These are phyloP conservation scores for Drosophila cognata DNA, from an alignment of 2,888 invertebrate species.

Conservation along the genomic window DNA sequence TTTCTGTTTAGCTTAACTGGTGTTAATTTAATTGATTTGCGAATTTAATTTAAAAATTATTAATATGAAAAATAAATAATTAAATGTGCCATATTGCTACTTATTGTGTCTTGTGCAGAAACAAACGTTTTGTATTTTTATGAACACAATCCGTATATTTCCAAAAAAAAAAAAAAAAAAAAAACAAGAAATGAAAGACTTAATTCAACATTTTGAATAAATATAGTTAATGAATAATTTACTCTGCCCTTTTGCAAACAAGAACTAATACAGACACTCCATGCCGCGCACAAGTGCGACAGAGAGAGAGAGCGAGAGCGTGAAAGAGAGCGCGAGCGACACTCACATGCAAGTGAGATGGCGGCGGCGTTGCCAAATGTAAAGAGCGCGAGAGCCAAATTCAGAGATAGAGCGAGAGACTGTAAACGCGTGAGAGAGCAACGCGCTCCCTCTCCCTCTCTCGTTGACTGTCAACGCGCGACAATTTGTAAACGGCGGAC, in stretches of 20 bases:
- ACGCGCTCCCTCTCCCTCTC: background rate
- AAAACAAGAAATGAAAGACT: background rate
- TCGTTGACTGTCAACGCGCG: conserved; percentile 52
- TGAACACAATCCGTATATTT: background rate
- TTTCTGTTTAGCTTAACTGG: background rate
- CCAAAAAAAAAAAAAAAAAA: background rate
- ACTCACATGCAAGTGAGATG: conserved; percentile 66
- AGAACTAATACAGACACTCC: conserved; percentile 71
- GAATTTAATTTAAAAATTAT: background rate
- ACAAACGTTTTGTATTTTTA: background rate
- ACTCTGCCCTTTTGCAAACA: conserved; percentile 72
- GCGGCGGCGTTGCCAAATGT: conserved; percentile 68
- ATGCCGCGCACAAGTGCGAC: conserved; percentile 68
- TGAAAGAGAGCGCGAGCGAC: conserved; percentile 49
- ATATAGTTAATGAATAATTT: conserved; percentile 70
- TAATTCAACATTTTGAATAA: conserved; percentile 31
- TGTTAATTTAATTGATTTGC: conserved; percentile 1
- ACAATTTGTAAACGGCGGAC: conserved; percentile 73
- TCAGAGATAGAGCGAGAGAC: conserved; percentile 29
- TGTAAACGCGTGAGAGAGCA: conserved; percentile 34
- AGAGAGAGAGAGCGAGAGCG: conserved; percentile 42
- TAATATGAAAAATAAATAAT: background rate
- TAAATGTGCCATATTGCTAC: conserved; percentile 4
- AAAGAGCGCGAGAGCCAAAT: conserved; percentile 57
- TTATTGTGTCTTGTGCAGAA: background rate